Percentiles rank a stretch among this genome's conserved stretches.
phyloP scores from a whole-genome alignment of 1,140 invertebrate species.

The Chrysopa pallens region DNA sequence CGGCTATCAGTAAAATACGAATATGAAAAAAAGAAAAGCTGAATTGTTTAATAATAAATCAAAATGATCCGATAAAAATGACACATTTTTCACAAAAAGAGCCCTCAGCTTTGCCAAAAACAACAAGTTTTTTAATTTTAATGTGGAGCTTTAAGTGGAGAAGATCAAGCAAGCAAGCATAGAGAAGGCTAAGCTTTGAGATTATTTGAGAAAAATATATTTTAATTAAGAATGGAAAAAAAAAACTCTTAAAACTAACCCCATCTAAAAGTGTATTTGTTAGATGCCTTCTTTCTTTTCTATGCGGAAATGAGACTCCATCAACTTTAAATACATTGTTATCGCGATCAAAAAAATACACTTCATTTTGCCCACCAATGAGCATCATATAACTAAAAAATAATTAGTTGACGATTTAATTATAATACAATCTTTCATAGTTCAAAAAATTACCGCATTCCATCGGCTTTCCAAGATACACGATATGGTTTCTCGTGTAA shows the following conservation, averaged over 20 bases:
- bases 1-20: no score
- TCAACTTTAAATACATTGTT: constrained; percentile 82
- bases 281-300: constrained; percentile 55
- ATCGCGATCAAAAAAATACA: constrained; percentile 92
- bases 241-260: constrained; percentile 33
- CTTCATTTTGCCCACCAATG: constrained; percentile 63
- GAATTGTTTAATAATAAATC: no score
- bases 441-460: constrained; percentile 49
- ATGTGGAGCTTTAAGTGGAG: no score
- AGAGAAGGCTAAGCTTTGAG: no score
- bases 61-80: no score
- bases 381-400: constrained; percentile 84
- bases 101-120: no score
- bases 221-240: no score
- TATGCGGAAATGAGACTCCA: constrained; percentile 59
- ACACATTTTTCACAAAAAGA: no score
- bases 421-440: background rate
- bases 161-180: no score
- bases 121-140: no score
- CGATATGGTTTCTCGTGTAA: constrained; percentile 70
- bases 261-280: constrained; percentile 84
- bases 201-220: no score
- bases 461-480: constrained; percentile 99
- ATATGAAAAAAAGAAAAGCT: no score
- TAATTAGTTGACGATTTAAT: constrained; percentile 2